These are phyloP conservation scores for Thomomys bottae DNA, from an alignment of 2,113 vertebrate genomes.

Conservation along the genomic window DNA sequence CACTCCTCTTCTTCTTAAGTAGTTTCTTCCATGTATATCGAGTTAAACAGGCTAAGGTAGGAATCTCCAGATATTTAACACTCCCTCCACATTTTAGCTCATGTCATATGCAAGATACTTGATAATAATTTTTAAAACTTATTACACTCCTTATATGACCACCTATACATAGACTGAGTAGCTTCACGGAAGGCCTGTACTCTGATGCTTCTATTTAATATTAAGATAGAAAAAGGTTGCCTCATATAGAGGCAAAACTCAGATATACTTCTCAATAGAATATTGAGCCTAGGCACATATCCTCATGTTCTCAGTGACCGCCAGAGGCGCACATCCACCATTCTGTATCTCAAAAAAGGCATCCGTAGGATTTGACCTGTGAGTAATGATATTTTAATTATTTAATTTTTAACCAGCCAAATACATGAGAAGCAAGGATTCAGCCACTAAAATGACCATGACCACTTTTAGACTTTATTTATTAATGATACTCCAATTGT, in stretches of 20 bases:
- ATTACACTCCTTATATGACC: neutral
- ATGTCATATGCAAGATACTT: neutral
- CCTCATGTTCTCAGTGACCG: fast-evolving
- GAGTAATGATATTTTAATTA: neutral
- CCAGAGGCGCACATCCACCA: too few species aligned
- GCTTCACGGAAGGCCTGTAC: neutral
- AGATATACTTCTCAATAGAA: neutral
- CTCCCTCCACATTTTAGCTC: neutral
- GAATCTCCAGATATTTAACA: neutral
- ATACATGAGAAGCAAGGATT: neutral
- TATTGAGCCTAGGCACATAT: fast-evolving
- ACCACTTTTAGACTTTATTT: too few species aligned
- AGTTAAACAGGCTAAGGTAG: neutral
- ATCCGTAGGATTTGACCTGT: neutral
- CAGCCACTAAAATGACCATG: too few species aligned
- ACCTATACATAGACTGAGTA: neutral
- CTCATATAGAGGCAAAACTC: neutral
- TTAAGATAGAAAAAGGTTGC: neutral
- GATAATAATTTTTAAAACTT: neutral
- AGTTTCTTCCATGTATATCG: neutral
- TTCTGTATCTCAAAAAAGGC: too few species aligned
- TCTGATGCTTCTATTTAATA: neutral
- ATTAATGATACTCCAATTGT: too few species aligned
- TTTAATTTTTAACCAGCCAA: neutral
- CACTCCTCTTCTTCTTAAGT: neutral